Percentiles rank a stretch among this genome's conserved stretches.
These are phyloP conservation scores for Nilaparvata lugens DNA, from an alignment of 1,140 invertebrate genomes.

Conservation along the genomic window DNA sequence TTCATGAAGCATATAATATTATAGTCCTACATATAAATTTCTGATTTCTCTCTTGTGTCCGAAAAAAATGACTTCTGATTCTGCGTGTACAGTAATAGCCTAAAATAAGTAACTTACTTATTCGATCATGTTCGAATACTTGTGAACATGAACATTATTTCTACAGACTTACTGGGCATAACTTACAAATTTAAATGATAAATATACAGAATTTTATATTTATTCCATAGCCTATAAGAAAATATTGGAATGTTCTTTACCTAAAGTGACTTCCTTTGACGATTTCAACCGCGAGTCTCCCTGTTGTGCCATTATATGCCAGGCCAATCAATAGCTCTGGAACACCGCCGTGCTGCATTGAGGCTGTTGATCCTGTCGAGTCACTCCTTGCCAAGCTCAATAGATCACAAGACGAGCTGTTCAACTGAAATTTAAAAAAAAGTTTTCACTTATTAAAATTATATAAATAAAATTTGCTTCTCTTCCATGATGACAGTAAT, in stretches of 20 bases:
- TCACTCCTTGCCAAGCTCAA: constrained; percentile 80
- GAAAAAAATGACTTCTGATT: too few species aligned
- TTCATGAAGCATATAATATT: too few species aligned
- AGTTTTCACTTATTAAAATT: too few species aligned
- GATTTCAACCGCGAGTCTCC: constrained; percentile 82
- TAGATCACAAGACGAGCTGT: constrained; percentile 46
- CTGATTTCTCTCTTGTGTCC: too few species aligned
- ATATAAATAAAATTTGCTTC: too few species aligned
- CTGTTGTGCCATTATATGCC: constrained; percentile 87
- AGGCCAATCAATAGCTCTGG: constrained; percentile 82
- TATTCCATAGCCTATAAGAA: neutral
- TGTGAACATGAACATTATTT: too few species aligned
- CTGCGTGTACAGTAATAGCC: too few species aligned
- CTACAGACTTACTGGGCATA: too few species aligned
- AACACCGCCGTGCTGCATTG: constrained; percentile 78
- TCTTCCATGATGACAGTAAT: too few species aligned
- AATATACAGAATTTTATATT: neutral
- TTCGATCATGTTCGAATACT: too few species aligned
- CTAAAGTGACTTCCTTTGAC: constrained; percentile 90
- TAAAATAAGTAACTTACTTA: too few species aligned
- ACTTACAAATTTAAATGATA: neutral
- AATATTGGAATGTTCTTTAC: constrained; percentile 33
- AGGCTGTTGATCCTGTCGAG: constrained; percentile 86
- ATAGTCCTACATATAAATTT: too few species aligned
- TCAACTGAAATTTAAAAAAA: constrained; percentile 28